phyloP scores from a whole-genome alignment of 1,140 invertebrate species.

The Drepana arcuata region DNA sequence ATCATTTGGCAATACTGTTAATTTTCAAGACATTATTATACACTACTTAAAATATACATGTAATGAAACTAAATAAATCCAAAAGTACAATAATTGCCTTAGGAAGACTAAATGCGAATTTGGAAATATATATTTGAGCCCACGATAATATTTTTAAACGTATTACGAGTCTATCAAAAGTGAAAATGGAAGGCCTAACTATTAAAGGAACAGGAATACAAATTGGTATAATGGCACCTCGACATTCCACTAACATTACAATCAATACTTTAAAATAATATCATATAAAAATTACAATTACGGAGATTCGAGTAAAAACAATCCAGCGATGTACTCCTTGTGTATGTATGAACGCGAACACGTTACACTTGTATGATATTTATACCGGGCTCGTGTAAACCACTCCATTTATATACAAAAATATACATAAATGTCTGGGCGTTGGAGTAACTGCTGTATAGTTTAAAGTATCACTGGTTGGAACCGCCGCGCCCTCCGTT shows the following conservation, averaged over 20 bases:
- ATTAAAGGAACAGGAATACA: conserved; percentile 32
- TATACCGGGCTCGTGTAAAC: conserved; percentile 56
- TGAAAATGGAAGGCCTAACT: conserved; percentile 16
- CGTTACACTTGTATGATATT: conserved; percentile 40
- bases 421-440: conserved; percentile 62
- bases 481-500: too few relatives aligned
- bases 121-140: conserved; percentile 33
- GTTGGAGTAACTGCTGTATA: conserved; percentile 20
- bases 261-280: conserved; percentile 33
- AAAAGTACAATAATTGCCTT: conserved; percentile 39
- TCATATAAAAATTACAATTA: conserved; percentile 64
- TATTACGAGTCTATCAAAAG: conserved; percentile 13
- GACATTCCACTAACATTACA: conserved; percentile 48
- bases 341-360: neutral
- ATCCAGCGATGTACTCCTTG: conserved; percentile 16
- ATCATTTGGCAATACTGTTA: conserved; percentile 70
- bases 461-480: conserved; percentile 24
- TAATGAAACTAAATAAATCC: conserved; percentile 41
- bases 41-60: conserved; percentile 34
- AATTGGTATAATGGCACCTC: conserved; percentile 65
- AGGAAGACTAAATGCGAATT: conserved; percentile 56
- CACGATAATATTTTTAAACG: conserved; percentile 11
- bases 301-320: conserved; percentile 59
- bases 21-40: conserved; percentile 36
- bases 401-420: conserved; percentile 66